Conservation (phyloP, 2,888 invertebrate species). For the Orgyia antiqua region DNA sequence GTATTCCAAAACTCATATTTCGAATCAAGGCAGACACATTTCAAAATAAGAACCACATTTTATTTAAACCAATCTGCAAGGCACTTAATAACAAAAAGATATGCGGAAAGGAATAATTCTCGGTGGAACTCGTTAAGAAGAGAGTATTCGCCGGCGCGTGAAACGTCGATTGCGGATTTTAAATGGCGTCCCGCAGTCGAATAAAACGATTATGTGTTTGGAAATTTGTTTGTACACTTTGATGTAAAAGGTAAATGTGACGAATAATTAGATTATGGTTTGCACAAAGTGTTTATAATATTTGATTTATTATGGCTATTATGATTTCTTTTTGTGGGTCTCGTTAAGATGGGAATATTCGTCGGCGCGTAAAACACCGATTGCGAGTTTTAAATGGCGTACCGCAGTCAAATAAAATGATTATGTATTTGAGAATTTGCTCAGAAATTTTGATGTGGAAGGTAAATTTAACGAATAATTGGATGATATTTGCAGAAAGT, state of each 20-base stretch:
- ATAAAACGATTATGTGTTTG: slow-evolving; percentile 18
- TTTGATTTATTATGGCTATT: no score
- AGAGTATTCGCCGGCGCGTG: slow-evolving; percentile 30
- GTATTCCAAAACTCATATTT: no score
- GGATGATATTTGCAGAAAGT: no score
- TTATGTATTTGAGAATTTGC: slow-evolving; percentile 20
- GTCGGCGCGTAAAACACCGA: slow-evolving; percentile 36
- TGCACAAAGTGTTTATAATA: no score
- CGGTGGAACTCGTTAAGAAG: slow-evolving; percentile 37
- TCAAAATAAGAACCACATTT: no score
- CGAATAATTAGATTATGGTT: no score
- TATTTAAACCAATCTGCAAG: slow-evolving; percentile 10
- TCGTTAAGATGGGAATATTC: slow-evolving; percentile 34
- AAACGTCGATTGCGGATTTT: slow-evolving; percentile 35
- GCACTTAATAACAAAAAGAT: slow-evolving; percentile 12
- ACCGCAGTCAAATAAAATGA: slow-evolving; percentile 10
- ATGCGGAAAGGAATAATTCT: slow-evolving; percentile 34
- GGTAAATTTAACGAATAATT: no score
- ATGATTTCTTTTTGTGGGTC: no score
- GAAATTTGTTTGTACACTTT: slow-evolving; percentile 14
- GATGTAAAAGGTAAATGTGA: no score
- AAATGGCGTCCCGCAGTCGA: slow-evolving; percentile 6
- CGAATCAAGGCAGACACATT: no score
- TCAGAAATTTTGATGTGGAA: slow-evolving; percentile 6
- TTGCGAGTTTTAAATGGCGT: slow-evolving; percentile 24